Percentiles rank a stretch among this genome's conserved stretches.
Evolutionary conservation across 2,113 vertebrate species (phyloP).

Genomic region (Cromileptes altivelis): DNA sequence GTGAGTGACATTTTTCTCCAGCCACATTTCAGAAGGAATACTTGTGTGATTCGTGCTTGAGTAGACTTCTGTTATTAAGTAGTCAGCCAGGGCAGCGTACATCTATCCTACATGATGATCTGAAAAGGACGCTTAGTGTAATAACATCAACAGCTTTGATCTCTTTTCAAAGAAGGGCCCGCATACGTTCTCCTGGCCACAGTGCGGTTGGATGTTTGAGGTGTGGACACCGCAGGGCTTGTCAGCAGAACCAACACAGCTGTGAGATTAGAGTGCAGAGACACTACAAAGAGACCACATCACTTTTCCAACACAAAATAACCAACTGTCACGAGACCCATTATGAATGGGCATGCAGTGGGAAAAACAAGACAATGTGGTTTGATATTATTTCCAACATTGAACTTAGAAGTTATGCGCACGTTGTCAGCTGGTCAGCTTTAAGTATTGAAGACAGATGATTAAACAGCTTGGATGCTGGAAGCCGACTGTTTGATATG

Average conservation of each 20-base stretch:
- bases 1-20: slow-evolving; percentile 6
- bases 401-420: not conserved
- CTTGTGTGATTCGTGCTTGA: not conserved
- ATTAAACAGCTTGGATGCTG: not conserved
- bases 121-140: slow-evolving; percentile 51
- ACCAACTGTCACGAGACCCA: slow-evolving; percentile 37
- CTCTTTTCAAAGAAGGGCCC: slow-evolving; percentile 65
- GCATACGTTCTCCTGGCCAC: slow-evolving; percentile 56
- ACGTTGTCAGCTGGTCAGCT: not conserved
- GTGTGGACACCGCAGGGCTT: slow-evolving; percentile 70
- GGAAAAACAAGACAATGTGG: slow-evolving; percentile 48
- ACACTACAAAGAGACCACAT: slow-evolving; percentile 74
- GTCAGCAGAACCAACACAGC: slow-evolving; percentile 71
- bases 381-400: slow-evolving; percentile 8
- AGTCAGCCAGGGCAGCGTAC: not conserved
- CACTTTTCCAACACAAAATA: slow-evolving; percentile 54
- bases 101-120: slow-evolving; percentile 30
- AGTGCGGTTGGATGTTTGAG: slow-evolving; percentile 66
- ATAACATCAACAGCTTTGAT: slow-evolving; percentile 71
- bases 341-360: slow-evolving; percentile 4
- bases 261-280: slow-evolving; percentile 69
- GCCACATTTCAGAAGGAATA: not conserved
- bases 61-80: slow-evolving; percentile 35
- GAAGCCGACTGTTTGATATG: slow-evolving; percentile 21
- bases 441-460: not conserved